Conservation (phyloP, 1,140 invertebrate genomes). For the Hylyphantes graminicola region DNA sequence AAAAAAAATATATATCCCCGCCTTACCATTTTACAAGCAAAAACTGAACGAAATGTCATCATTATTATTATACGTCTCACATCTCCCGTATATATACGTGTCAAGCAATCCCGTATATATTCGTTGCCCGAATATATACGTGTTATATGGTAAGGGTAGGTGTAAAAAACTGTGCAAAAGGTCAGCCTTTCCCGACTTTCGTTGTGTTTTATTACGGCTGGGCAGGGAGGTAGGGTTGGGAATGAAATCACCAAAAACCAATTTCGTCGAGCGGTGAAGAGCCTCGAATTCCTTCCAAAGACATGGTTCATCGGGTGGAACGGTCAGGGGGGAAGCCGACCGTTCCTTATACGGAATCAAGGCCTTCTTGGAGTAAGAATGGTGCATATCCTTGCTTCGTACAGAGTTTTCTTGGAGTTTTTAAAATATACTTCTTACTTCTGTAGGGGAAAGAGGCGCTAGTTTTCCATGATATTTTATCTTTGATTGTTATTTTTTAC, state of each 20-base stretch:
- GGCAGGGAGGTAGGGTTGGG: conserved; percentile 1
- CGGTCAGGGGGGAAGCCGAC: conserved; percentile 43
- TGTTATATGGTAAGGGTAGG: neutral
- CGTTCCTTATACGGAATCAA: conserved; percentile 37
- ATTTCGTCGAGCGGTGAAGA: conserved; percentile 59
- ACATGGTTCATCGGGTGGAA: conserved; percentile 53
- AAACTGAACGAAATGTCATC: too few species aligned
- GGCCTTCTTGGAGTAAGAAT: conserved; percentile 18
- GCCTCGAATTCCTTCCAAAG: conserved; percentile 43
- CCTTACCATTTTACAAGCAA: too few species aligned
- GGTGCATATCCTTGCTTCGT: neutral
- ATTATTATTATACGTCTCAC: too few species aligned
- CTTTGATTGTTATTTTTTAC: too few species aligned
- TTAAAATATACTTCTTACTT: too few species aligned
- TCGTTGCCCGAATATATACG: neutral
- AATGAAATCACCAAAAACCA: conserved; percentile 61
- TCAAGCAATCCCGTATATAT: neutral
- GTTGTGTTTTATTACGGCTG: neutral
- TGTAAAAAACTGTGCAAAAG: neutral
- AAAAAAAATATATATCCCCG: too few species aligned
- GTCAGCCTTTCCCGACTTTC: too few species aligned
- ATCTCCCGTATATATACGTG: too few species aligned
- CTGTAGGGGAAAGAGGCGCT: too few species aligned
- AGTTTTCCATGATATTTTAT: too few species aligned
- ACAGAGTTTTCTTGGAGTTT: too few species aligned